phyloP scores from a whole-genome alignment of 2,888 invertebrate species.

The Perdita meconis region DNA sequence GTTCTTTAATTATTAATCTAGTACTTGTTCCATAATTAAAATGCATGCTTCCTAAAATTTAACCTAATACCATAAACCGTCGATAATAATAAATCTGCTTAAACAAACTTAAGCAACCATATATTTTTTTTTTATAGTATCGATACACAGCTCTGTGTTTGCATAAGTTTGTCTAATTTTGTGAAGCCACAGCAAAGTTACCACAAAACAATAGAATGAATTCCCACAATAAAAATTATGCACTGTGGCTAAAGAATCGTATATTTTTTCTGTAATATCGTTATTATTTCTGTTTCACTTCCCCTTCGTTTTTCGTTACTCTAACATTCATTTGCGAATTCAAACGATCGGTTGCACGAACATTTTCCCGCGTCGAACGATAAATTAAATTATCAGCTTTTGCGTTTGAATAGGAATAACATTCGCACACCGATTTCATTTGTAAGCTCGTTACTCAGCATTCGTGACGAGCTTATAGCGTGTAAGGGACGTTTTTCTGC shows the following conservation, averaged over 20 bases:
- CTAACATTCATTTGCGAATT: background rate
- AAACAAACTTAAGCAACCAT: background rate
- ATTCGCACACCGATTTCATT: constrained; percentile 9
- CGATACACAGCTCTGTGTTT: background rate
- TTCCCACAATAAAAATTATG: background rate
- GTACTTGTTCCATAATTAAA: background rate
- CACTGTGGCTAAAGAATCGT: background rate
- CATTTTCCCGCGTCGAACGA: constrained; percentile 13
- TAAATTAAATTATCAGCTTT: constrained; percentile 10
- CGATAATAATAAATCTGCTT: background rate
- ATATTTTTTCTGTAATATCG: background rate
- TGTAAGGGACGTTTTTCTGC: too few relatives aligned
- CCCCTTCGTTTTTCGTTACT: background rate
- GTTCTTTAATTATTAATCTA: background rate
- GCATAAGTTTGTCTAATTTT: too few relatives aligned
- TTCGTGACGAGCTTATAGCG: too few relatives aligned
- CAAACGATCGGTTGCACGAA: background rate
- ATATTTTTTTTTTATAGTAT: background rate
- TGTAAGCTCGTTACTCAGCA: constrained; percentile 6
- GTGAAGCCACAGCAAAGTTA: too few relatives aligned
- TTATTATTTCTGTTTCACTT: background rate
- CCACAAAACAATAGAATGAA: too few relatives aligned
- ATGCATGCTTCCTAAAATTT: background rate
- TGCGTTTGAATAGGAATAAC: background rate
- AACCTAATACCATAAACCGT: background rate